Percentiles rank a stretch among this genome's conserved stretches.
Conservation (phyloP, 2,113 vertebrate genomes). For the Scortum barcoo region DNA sequence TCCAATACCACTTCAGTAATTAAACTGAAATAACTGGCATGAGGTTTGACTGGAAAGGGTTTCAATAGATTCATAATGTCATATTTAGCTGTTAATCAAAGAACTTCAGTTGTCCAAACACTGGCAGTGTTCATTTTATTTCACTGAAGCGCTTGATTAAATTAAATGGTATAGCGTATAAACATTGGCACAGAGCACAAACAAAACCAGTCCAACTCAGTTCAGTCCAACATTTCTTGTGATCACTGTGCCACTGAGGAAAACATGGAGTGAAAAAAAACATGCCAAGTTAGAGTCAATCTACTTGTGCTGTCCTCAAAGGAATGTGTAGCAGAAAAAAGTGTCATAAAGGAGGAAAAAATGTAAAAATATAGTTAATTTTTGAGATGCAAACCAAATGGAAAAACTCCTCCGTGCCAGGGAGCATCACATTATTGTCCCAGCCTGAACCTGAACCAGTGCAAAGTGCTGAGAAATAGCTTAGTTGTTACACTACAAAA, state of each 20-base stretch:
- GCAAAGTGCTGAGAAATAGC: neutral
- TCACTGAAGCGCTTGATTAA: slow-evolving; percentile 8
- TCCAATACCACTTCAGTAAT: neutral
- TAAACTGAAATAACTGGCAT: neutral
- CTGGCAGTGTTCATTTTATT: neutral
- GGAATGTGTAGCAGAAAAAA: neutral
- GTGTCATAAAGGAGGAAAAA: neutral
- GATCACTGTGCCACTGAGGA: neutral
- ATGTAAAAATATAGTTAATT: neutral
- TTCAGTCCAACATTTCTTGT: neutral
- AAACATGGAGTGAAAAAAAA: neutral
- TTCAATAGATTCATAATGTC: neutral
- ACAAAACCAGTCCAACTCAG: slow-evolving; percentile 7
- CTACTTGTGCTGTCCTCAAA: neutral
- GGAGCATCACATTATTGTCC: neutral
- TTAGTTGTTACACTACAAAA: neutral
- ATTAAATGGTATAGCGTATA: slow-evolving; percentile 18
- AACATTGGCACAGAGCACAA: slow-evolving; percentile 15
- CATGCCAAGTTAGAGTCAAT: slow-evolving; percentile 8
- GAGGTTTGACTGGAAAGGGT: neutral
- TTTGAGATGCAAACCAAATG: neutral
- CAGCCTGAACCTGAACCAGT: neutral
- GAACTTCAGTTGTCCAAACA: neutral
- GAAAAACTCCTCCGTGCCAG: neutral
- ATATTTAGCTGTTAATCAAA: neutral